A percentile compares a stretch with the other conserved stretches of the same genome.
Evolutionary conservation across 2,113 vertebrate genomes (phyloP).

Genomic region (Ciconia stormi): DNA sequence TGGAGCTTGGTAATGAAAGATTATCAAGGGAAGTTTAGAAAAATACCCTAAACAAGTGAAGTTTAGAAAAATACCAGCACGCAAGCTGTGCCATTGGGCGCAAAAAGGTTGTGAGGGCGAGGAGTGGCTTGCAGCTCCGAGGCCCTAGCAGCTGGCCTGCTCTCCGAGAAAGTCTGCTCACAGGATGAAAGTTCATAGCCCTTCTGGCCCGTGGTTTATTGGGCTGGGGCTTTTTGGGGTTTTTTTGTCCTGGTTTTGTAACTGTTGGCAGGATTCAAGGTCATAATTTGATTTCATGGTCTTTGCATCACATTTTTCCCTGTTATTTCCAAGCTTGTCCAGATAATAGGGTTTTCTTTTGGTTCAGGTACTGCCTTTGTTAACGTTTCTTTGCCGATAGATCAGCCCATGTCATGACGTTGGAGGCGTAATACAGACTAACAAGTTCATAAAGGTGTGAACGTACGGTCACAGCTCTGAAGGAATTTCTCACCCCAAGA

Average conservation of each 20-base stretch:
- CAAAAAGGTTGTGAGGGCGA: not conserved
- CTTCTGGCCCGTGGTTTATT: rapidly evolving
- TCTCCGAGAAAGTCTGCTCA: not conserved
- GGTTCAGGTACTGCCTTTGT: not conserved
- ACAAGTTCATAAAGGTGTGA: rapidly evolving
- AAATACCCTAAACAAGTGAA: not conserved
- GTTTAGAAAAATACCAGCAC: not conserved
- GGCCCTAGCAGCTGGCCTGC: not conserved
- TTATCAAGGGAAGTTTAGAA: not conserved
- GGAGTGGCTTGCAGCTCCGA: not conserved
- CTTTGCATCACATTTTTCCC: not conserved
- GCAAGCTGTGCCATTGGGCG: not conserved
- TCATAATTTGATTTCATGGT: rapidly evolving
- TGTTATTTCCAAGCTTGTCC: not conserved
- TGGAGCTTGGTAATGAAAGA: not conserved
- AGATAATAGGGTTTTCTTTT: rapidly evolving
- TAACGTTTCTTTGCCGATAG: not conserved
- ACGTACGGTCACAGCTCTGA: rapidly evolving
- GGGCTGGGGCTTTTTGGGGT: not conserved
- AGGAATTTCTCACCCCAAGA: not conserved
- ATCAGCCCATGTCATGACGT: rapidly evolving
- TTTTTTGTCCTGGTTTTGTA: not conserved
- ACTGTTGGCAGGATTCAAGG: not conserved
- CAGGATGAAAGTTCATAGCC: not conserved
- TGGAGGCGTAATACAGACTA: rapidly evolving